phyloP scores from a whole-genome alignment of 1,140 invertebrate species.

The Aphidius gifuensis region DNA sequence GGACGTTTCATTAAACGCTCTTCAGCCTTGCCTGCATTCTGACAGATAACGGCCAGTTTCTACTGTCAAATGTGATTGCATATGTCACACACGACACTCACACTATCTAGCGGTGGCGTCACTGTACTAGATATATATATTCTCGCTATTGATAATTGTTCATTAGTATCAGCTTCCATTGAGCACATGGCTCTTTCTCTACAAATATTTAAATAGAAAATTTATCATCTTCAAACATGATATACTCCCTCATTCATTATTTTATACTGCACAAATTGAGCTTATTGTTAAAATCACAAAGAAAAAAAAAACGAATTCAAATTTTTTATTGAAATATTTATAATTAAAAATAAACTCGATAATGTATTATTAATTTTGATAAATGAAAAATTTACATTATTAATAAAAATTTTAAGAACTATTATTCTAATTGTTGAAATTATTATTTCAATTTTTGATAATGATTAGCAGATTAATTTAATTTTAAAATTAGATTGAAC shows the following conservation, averaged over 20 bases:
- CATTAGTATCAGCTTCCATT: too few relatives aligned
- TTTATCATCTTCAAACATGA: too few relatives aligned
- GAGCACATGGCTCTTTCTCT: too few relatives aligned
- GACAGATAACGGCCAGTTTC: constrained; percentile 27
- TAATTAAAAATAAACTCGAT: neutral
- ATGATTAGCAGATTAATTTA: constrained; percentile 3
- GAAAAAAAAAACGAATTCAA: neutral
- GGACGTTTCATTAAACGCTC: constrained; percentile 12
- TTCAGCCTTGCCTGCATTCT: constrained; percentile 21
- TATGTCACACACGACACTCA: too few relatives aligned
- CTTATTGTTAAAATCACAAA: neutral
- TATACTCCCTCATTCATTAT: too few relatives aligned
- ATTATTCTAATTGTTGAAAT: neutral
- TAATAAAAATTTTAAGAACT: too few relatives aligned
- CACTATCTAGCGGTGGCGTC: too few relatives aligned
- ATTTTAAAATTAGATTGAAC: constrained; percentile 6
- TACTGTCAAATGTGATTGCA: too few relatives aligned
- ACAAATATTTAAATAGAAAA: too few relatives aligned
- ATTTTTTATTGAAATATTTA: neutral
- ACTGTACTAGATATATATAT: too few relatives aligned
- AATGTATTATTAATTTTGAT: neutral
- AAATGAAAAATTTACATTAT: neutral
- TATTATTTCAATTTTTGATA: neutral
- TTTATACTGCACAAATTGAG: too few relatives aligned
- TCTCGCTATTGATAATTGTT: too few relatives aligned